Percentiles rank a stretch among this genome's conserved stretches.
Evolutionary conservation across 2,888 invertebrate species (phyloP).

Genomic region (Pristionchus entomophagus): DNA sequence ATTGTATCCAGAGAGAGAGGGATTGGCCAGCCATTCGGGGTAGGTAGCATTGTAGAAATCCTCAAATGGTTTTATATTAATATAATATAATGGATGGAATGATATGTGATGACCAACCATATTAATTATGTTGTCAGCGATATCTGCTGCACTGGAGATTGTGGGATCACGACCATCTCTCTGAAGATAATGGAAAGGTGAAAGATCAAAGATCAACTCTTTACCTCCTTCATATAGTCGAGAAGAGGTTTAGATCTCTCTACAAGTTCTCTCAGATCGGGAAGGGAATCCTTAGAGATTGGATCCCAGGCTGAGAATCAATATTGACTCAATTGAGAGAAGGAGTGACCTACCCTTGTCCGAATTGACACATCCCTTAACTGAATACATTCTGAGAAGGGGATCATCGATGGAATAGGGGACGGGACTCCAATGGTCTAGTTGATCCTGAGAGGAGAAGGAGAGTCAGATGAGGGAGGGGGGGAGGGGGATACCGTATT

Average conservation of each 20-base stretch:
- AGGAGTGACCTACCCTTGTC: neutral
- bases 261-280: slow-evolving; percentile 37
- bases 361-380: slow-evolving; percentile 54
- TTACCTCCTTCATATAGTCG: slow-evolving; percentile 46
- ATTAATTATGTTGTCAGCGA: slow-evolving; percentile 47
- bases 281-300: slow-evolving; percentile 41
- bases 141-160: slow-evolving; percentile 38
- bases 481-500: slow-evolving; percentile 38
- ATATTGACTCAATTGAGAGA: neutral
- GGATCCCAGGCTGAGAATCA: slow-evolving; percentile 43
- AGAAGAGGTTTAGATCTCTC: slow-evolving; percentile 17
- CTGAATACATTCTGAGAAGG: slow-evolving; percentile 68
- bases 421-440: slow-evolving; percentile 61
- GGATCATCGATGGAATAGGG: slow-evolving; percentile 68
- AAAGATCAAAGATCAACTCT: neutral
- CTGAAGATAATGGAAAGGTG: neutral
- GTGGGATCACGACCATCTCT: slow-evolving; percentile 29
- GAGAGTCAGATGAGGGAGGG: too few species aligned
- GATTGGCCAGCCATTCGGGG: slow-evolving; percentile 47
- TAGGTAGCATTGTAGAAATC: slow-evolving; percentile 29
- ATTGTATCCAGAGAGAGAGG: slow-evolving; percentile 32
- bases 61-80: neutral
- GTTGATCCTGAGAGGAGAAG: neutral
- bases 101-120: neutral
- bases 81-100: neutral